Base-by-base conservation (phyloP, 37 sponge, comb jelly and placozoan species). In the Chondrilla cf. caribensis region DNA sequence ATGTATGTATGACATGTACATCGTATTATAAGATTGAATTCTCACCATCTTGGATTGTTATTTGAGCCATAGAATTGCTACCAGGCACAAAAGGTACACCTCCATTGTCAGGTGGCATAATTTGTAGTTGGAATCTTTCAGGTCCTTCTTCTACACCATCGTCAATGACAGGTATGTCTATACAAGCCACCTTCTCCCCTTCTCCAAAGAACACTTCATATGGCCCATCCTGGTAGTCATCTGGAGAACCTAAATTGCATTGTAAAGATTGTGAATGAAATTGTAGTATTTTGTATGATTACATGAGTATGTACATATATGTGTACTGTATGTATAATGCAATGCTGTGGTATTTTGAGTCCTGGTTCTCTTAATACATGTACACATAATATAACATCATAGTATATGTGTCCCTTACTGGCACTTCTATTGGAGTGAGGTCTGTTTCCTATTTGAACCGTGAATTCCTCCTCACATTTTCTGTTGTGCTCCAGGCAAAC, bases 101-200 rank as follows among this genome's bases (percentile, higher is more conserved):
- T 14, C 51, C 51, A 47, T 24, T 5, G 0, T 22, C 59, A 8
- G 54, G 7, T 41, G 67, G 64, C 54, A 51, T 51, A 0, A 78
- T 24, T 36, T 47, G 44, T 28, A 87, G 55, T 19, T 21, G 41
- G 38, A 89, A 89, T 0, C 14, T 9, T 38, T 89, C 89, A 32
- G 47, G 47, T 36, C 15, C 26, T 47, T 89, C 89, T 14, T 32
- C 37, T 39, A 7, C 32, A 11, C 14, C 65, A 39, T 89, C 89
- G 60, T 89, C 57, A 14, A 68, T 58, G 17, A 89, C 39, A 17
- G 66, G 65, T 22, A 89, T 78, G 7, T 82, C 59, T 4, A n/a
- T 44, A 78, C 89, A 89, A 0, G 82, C 78, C 15, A 24, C 26
- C 0, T 65, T 78, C n/a, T 81, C 57, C 2, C 51, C 70, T 24